Evolutionary conservation across 2,888 invertebrate genomes (phyloP).

Genomic region (Aleiodes alternator): DNA sequence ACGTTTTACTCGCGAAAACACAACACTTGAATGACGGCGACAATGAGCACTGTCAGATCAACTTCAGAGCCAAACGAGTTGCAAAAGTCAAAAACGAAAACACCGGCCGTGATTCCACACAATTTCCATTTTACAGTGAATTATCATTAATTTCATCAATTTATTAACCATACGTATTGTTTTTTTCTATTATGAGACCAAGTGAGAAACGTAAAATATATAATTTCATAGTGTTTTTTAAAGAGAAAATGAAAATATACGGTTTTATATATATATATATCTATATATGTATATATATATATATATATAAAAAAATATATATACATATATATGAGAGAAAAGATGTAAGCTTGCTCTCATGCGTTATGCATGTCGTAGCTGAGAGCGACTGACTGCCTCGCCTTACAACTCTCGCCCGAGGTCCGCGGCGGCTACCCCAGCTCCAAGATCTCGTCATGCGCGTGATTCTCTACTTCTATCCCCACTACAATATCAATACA

Average conservation of each 20-base stretch:
- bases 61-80: no score
- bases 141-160: slow-evolving; percentile 1
- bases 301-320: no score
- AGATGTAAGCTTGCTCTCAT: slow-evolving; percentile 76
- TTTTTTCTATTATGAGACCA: slow-evolving; percentile 31
- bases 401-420: slow-evolving; percentile 70
- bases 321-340: slow-evolving; percentile 56
- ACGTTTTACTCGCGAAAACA: neutral
- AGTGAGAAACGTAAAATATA: slow-evolving; percentile 43
- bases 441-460: slow-evolving; percentile 68
- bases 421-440: slow-evolving; percentile 68
- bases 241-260: slow-evolving; percentile 55
- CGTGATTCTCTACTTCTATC: slow-evolving; percentile 64
- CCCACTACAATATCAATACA: slow-evolving; percentile 71
- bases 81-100: no score
- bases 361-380: slow-evolving; percentile 80
- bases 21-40: neutral
- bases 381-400: slow-evolving; percentile 78
- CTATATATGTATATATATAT: no score
- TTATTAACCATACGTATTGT: slow-evolving; percentile 2
- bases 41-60: slow-evolving; percentile 48
- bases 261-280: slow-evolving; percentile 43
- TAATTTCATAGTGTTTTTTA: slow-evolving; percentile 13
- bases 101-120: neutral
- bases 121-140: neutral